Evolutionary conservation across 2,113 vertebrate genomes (phyloP), one percentile per base, ranked within the genome.

Genomic region (Porphyrio hochstetteri): DNA sequence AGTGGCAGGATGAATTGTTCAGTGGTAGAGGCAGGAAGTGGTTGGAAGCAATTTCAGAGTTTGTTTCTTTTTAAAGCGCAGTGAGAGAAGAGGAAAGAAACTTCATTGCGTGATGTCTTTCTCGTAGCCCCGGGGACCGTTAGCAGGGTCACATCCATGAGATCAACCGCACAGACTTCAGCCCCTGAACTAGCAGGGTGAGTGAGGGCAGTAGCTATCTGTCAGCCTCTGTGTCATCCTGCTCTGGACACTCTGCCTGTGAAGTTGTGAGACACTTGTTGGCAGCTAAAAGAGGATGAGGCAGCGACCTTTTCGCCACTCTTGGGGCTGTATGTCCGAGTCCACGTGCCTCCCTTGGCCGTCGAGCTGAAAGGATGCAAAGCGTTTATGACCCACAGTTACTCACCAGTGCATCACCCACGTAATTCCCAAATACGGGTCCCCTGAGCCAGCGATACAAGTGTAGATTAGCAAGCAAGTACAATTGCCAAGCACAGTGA

Each of bases 51-150:
- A 61, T 56, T 81, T 78, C 29, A 68, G 46, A 24, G 40, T 42
- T 74, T 78, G 55, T 82, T 93, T 95, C 46, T 81, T 93, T 89
- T 80, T 63, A 88, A 91, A 92, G 75, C 25, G 36, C 27, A 70
- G 67, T 38, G 78, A 88, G 63, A 82, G 63, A 69, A 93, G 60
- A 90, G 59, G 59, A 90, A 93, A 95, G 53, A 61, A 86, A 35
- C 48, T 46, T 77, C 59, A 81, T 42, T 87, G 61, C 55, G 38
- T 50, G 23, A 2, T 72, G 57, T 59, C 78, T 88, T 74, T 74
- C 87, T 88, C 13, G 4, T 29, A 42, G 27, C 50, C 63, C 1
- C 46, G 67, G 63, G 78, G 92, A 55, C 59, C 59, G 29, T 80
- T 59, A 77, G 63, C 8, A 3, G 78, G 75, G 82, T 82, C 82